These are phyloP conservation scores for Microplitis mediator DNA, from an alignment of 1,140 invertebrate species.

Conservation along the genomic window DNA sequence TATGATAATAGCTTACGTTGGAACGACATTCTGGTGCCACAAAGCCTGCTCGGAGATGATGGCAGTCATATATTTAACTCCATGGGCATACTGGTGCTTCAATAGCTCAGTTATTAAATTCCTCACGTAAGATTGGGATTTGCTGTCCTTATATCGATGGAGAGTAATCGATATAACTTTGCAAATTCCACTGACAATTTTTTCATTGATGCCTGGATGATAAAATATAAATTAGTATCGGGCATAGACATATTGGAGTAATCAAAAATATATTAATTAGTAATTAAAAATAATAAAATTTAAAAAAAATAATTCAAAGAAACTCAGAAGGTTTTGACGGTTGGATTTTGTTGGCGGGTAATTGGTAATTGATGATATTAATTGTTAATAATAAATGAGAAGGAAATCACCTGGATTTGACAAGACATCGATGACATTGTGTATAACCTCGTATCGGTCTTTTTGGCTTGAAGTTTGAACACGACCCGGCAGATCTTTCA, in stretches of 20 bases:
- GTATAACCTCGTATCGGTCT: constrained; percentile 72
- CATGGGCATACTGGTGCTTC: constrained; percentile 70
- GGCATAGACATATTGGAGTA: neutral
- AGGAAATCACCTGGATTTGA: constrained; percentile 71
- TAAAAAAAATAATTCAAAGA: neutral
- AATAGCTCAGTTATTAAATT: constrained; percentile 71
- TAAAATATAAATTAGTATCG: neutral
- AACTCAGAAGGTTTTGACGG: too few relatives aligned
- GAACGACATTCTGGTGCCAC: constrained; percentile 68
- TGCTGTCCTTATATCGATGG: constrained; percentile 77
- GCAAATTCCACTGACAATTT: constrained; percentile 78
- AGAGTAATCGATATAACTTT: constrained; percentile 75
- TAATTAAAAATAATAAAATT: too few relatives aligned
- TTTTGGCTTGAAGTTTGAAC: constrained; percentile 78
- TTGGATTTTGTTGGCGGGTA: neutral
- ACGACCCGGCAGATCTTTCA: constrained; percentile 81
- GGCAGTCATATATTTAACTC: constrained; percentile 71
- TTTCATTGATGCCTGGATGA: constrained; percentile 75
- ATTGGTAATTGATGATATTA: constrained; percentile 32
- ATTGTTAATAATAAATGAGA: constrained; percentile 1
- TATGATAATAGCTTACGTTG: constrained; percentile 67
- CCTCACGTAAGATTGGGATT: constrained; percentile 76
- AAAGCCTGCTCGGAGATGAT: constrained; percentile 66
- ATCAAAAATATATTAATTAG: neutral
- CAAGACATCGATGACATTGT: constrained; percentile 75